phyloP scores from a whole-genome alignment of 2,888 invertebrate genomes.

The Doris montereyensis region DNA sequence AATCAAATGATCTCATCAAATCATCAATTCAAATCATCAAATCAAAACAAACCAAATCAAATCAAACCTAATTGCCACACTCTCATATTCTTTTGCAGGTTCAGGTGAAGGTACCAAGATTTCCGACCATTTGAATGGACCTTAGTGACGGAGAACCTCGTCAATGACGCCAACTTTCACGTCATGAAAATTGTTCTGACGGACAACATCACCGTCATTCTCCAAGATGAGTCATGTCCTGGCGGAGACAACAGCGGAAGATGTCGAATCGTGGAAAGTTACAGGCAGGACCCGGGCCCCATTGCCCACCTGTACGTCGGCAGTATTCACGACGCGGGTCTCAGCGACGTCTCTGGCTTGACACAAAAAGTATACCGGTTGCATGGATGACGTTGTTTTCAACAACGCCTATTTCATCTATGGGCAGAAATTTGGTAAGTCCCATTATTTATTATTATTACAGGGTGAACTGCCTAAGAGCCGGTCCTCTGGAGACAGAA shows the following conservation, averaged over 20 bases:
- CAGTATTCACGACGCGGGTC: neutral
- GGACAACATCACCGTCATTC: conserved; percentile 37
- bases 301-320: conserved; percentile 29
- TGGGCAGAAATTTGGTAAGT: no score
- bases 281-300: neutral
- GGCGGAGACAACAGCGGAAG: neutral
- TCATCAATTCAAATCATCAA: no score
- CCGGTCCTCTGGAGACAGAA: no score
- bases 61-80: neutral
- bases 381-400: conserved; percentile 85
- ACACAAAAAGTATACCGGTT: conserved; percentile 79
- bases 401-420: no score
- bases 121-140: neutral
- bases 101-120: neutral
- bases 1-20: no score
- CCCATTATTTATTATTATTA: no score
- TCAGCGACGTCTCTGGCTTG: neutral
- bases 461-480: no score
- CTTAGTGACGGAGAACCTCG: conserved; percentile 29
- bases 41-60: no score
- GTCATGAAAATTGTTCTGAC: conserved; percentile 39
- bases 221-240: conserved; percentile 38
- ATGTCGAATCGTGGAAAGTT: conserved; percentile 12
- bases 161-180: conserved; percentile 58
- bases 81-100: neutral